Percentiles rank a stretch among this genome's conserved stretches.
phyloP scores from a whole-genome alignment of 2,888 invertebrate species.

The Cantharis rustica region DNA sequence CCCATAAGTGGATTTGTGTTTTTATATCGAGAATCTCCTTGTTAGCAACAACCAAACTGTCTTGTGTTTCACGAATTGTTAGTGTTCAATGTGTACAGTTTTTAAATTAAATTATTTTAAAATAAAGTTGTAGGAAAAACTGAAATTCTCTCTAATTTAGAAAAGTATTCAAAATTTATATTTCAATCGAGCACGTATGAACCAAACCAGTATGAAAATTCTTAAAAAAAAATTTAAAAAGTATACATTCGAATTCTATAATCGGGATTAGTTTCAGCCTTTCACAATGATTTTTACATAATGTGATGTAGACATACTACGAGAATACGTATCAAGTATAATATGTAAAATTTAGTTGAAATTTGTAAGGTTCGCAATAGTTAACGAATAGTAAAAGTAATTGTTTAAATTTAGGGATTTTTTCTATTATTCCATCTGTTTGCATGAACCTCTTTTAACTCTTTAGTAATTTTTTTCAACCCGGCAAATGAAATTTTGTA shows the following conservation, averaged over 20 bases:
- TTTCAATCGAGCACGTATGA: neutral
- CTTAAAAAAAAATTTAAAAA: neutral
- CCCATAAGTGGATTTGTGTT: conserved; percentile 30
- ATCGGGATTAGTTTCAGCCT: neutral
- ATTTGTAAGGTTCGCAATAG: neutral
- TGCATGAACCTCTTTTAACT: no score
- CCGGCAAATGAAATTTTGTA: no score
- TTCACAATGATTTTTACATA: neutral
- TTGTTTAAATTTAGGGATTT: neutral
- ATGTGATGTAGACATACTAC: neutral
- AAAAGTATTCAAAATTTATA: neutral
- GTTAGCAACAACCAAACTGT: conserved; percentile 11
- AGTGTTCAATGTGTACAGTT: neutral
- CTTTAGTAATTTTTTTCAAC: no score
- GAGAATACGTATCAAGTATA: no score
- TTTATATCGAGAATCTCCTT: conserved; percentile 41
- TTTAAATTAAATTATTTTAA: neutral
- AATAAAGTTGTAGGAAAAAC: neutral
- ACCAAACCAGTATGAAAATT: neutral
- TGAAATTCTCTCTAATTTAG: neutral
- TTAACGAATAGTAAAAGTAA: neutral
- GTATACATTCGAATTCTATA: neutral
- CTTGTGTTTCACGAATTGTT: neutral
- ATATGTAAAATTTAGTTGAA: neutral
- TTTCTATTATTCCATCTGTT: neutral